Conservation (phyloP, 30 jellyfish, hydroid and myxozoan genomes). For the Rhopilema esculentum region DNA sequence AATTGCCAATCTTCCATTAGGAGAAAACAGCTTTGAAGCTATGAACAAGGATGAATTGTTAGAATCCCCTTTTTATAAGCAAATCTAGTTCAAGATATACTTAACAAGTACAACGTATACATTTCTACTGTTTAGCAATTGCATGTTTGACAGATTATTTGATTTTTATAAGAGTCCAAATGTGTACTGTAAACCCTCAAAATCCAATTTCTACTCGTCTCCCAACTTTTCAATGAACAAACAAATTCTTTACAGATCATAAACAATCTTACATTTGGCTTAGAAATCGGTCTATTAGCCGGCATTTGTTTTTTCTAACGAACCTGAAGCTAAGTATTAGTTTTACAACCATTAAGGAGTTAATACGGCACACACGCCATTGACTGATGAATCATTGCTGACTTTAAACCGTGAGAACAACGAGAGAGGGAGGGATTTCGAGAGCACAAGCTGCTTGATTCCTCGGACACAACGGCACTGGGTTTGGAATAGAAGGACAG, state of each 20-base stretch:
- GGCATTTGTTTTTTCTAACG: constrained; percentile 57
- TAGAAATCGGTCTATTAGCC: constrained; percentile 64
- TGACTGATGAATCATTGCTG: constrained; percentile 39
- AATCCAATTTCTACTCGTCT: not conserved
- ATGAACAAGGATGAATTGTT: too few relatives aligned
- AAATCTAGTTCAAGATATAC: too few relatives aligned
- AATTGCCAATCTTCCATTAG: too few relatives aligned
- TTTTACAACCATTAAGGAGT: constrained; percentile 18
- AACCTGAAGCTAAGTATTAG: constrained; percentile 29
- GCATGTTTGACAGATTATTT: too few relatives aligned
- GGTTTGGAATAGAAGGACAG: constrained; percentile 28
- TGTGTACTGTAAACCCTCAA: not conserved
- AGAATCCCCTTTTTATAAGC: too few relatives aligned
- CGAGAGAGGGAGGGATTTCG: constrained; percentile 60
- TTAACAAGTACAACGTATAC: too few relatives aligned
- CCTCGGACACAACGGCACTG: constrained; percentile 46
- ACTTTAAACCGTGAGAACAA: constrained; percentile 44
- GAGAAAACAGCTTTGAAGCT: too few relatives aligned
- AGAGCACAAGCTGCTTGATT: constrained; percentile 37
- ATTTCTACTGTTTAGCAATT: too few relatives aligned
- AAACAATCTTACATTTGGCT: constrained; percentile 37
- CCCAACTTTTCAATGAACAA: not conserved
- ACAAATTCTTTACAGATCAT: not conserved
- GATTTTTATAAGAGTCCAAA: not conserved
- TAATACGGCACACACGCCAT: constrained; percentile 62